phyloP scores from a whole-genome alignment of 2,113 vertebrate genomes.

The Okapia johnstoni region DNA sequence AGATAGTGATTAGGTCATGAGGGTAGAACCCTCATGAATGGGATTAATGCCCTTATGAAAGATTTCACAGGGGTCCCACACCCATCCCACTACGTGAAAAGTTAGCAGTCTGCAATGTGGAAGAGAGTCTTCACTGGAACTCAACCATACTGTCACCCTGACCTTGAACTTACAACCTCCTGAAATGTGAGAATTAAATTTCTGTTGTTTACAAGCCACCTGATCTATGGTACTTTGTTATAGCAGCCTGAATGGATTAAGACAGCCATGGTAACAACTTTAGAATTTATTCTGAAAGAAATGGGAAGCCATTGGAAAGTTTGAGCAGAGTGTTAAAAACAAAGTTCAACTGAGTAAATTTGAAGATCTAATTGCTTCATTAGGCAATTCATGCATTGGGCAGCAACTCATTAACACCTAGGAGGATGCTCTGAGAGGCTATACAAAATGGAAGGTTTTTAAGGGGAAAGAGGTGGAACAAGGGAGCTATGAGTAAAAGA shows the following conservation, averaged over 20 bases:
- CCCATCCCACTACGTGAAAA: background rate
- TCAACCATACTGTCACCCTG: background rate
- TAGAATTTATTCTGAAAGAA: constrained; percentile 8
- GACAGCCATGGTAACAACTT: background rate
- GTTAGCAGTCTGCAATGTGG: background rate
- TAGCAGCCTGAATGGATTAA: background rate
- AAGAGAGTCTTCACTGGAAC: background rate
- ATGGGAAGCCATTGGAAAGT: background rate
- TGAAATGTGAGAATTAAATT: background rate
- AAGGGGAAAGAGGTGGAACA: background rate
- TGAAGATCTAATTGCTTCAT: background rate
- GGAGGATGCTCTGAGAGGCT: background rate
- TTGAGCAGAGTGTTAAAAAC: background rate
- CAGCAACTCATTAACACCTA: background rate
- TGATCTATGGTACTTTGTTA: background rate
- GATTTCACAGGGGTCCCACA: background rate
- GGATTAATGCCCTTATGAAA: background rate
- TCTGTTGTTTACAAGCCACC: background rate
- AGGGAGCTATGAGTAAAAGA: background rate
- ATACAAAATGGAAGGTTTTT: background rate
- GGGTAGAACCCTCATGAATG: background rate
- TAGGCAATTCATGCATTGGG: background rate
- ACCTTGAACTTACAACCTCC: background rate
- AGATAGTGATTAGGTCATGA: background rate
- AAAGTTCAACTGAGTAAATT: background rate